Base-by-base conservation (phyloP, 2,797 vertebrate genomes). In the Acipenser ruthenus region DNA sequence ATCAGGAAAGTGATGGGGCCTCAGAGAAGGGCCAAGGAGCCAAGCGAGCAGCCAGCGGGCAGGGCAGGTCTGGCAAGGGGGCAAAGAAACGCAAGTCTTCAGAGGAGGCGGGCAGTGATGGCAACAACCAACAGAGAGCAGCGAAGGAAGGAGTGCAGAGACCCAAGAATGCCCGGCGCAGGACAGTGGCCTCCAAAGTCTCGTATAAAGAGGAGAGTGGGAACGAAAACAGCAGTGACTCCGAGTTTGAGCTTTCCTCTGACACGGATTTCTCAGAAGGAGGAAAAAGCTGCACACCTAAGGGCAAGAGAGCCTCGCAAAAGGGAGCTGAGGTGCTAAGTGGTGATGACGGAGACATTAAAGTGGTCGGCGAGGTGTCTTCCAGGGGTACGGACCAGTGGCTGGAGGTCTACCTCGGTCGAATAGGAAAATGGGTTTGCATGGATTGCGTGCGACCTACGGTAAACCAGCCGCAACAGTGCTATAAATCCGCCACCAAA, bases 171-270 rank as follows among this genome's bases (percentile, higher is more conserved):
- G 71, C 78, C 9, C 90, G 83, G 49, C 79, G 82, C 15, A 90
- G 90, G 69, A 90, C 80, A 59, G 77, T 89, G 0, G 91, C 93
- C 18, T 91, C 93, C 15, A 93, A 94, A 78, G 90, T 96, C 50
- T 94, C 84, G 49, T 99, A 99, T 74, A 97, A 91, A 80, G 96
- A 98, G 68, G 89, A 91, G 10, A 94, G 92, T 66, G 89, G 73
- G 3, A 94, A 91, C 0, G 88, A 90, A 1, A 82, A 83, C 18
- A 86, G 74, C 5, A 77, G 75, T 7, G 71, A 84, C 55, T 94
- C 88, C 0, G 89, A 89, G 60, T 81, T 74, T 0, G 80, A 75
- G 18, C 79, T 37, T 37, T 37, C 37, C 37, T 37, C 37, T 50
- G 80, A 74, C 63, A 72, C 68, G 5, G 6, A 37, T 72, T 1